phyloP scores from a whole-genome alignment of 1,140 invertebrate species.

The Heterodera schachtii region DNA sequence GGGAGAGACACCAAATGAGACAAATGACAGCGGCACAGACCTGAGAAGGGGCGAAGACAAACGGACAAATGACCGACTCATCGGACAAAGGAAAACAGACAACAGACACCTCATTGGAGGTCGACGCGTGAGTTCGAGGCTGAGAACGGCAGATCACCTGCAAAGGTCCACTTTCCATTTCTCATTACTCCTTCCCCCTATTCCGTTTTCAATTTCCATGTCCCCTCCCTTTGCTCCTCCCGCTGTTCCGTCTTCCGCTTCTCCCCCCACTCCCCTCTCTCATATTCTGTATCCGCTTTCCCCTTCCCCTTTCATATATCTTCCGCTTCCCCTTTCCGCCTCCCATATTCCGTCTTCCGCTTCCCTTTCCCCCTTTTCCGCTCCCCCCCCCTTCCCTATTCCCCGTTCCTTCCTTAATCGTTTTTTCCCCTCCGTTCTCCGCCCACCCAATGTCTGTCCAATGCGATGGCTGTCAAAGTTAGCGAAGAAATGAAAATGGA shows the following conservation, averaged over 20 bases:
- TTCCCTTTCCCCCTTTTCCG: no score
- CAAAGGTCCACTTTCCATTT: not conserved
- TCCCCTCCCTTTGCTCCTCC: no score
- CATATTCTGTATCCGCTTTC: no score
- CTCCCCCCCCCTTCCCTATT: no score
- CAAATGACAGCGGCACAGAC: conserved; percentile 79
- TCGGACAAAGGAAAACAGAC: not conserved
- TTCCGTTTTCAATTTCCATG: no score
- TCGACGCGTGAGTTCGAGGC: conserved; percentile 4
- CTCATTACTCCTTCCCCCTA: no score
- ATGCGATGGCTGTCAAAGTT: conserved; percentile 91
- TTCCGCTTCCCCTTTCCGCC: no score
- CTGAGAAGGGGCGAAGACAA: conserved; percentile 66
- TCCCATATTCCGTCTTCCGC: no score
- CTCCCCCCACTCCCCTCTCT: no score
- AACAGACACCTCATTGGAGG: conserved; percentile 19
- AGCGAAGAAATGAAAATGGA: conserved; percentile 90
- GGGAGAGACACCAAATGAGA: conserved; percentile 84
- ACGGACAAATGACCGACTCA: not conserved
- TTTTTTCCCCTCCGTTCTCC: not conserved
- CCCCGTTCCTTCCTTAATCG: no score
- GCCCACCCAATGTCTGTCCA: conserved; percentile 83
- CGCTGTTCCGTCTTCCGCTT: no score
- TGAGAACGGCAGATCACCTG: conserved; percentile 24
- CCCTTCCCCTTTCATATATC: no score